A percentile compares a stretch with the other conserved stretches of the same genome.
phyloP scores from a whole-genome alignment of 2,113 vertebrate genomes.

The Oncorhynchus keta region DNA sequence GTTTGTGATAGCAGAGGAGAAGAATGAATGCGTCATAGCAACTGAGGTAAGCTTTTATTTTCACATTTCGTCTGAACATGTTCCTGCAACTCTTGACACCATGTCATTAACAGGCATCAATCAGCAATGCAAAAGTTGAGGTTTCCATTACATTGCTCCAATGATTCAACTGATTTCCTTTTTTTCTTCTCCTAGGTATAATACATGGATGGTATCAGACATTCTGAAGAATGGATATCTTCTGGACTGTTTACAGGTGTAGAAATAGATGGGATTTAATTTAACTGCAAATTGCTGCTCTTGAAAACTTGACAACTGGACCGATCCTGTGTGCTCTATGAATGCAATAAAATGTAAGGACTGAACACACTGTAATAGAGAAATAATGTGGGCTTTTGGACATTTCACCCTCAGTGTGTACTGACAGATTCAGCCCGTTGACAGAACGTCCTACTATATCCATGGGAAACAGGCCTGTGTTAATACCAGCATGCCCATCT shows the following conservation, averaged over 20 bases:
- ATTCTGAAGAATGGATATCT: constrained; percentile 75
- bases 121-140: neutral
- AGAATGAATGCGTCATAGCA: constrained; percentile 96
- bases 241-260: constrained; percentile 91
- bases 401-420: constrained; percentile 13
- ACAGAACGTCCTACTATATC: constrained; percentile 24
- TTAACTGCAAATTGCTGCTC: constrained; percentile 91
- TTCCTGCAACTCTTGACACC: neutral
- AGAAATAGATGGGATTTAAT: constrained; percentile 84
- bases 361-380: constrained; percentile 30
- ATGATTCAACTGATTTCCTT: neutral
- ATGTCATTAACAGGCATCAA: neutral
- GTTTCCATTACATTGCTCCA: neutral
- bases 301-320: constrained; percentile 88
- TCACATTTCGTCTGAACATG: neutral
- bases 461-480: constrained; percentile 33
- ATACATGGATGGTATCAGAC: constrained; percentile 54
- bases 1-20: constrained; percentile 92
- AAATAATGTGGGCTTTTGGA: constrained; percentile 37
- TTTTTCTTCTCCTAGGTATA: constrained; percentile 68
- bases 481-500: constrained; percentile 43
- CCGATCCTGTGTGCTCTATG: constrained; percentile 58
- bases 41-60: constrained; percentile 85
- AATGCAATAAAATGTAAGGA: constrained; percentile 54
- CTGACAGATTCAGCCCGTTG: constrained; percentile 12